phyloP scores from a whole-genome alignment of 1,140 invertebrate species.

The Melipona quadrifasciata region DNA sequence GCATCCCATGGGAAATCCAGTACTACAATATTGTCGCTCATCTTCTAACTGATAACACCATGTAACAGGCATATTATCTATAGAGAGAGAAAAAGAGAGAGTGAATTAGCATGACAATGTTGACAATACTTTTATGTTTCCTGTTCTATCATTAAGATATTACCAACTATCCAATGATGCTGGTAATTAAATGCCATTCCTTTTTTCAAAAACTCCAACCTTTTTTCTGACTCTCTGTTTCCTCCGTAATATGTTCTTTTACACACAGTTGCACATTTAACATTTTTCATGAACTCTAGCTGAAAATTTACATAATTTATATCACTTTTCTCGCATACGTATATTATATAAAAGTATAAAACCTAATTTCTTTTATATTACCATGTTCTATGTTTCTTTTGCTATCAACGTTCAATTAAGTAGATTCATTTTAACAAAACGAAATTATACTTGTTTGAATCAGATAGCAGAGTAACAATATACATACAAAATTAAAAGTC shows the following conservation, averaged over 20 bases:
- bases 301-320: slow-evolving; percentile 62
- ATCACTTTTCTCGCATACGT: not conserved
- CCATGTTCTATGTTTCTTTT: too few relatives aligned
- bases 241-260: slow-evolving; percentile 87
- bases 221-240: slow-evolving; percentile 85
- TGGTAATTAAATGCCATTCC: slow-evolving; percentile 99
- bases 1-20: slow-evolving; percentile 99
- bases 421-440: not conserved
- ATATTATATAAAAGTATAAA: not conserved
- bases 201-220: slow-evolving; percentile 91
- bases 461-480: too few relatives aligned
- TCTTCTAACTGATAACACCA: slow-evolving; percentile 95
- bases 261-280: slow-evolving; percentile 89
- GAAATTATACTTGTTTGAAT: not conserved
- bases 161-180: slow-evolving; percentile 97
- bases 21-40: slow-evolving; percentile 92
- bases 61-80: slow-evolving; percentile 98
- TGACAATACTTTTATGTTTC: not conserved
- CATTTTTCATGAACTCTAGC: slow-evolving; percentile 87
- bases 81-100: not conserved
- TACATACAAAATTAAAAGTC: too few relatives aligned
- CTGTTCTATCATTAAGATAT: slow-evolving; percentile 44
- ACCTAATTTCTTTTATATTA: not conserved
- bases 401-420: not conserved
- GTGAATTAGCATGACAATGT: not conserved